Base-by-base conservation (phyloP, 2,888 invertebrate genomes). In the Adelphocoris suturalis region DNA sequence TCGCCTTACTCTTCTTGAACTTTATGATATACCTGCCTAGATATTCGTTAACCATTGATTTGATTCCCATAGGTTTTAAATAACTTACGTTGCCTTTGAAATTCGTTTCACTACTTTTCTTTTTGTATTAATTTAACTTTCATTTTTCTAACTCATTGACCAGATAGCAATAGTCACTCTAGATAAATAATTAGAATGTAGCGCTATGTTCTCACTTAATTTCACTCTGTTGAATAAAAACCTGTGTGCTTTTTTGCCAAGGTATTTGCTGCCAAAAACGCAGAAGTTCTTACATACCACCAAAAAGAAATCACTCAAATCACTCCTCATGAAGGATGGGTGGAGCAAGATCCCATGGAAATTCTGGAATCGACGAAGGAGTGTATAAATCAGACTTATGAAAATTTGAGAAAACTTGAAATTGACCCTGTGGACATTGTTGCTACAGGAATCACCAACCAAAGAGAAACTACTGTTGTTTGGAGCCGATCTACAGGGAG, bases 401-500 rank as follows among this genome's bases (percentile, higher is more conserved):
- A 93, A 68, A 93, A 93, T 91, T 92, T 94, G 88, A 92, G 92
- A 84, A 92, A 92, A 90, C 91, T 93, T 46, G 94, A 94, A 76
- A 94, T 94, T 87, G 93, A 94, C 91, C 93, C 94, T 9, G 92
- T 92, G 9, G 96, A 97, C 92, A 97, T 98, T 91, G 95, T 97
- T 92, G 96, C 97, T n/a, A 95, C 98, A 89, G 98, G 98, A 27
- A 95, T 99, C 47, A 97, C 98, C 89, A 99, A 99, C 94, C 99
- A 99, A 94, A 94, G 99, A 90, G 99, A 99, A 94, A 98, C 99
- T 0, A 98, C 98, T 12, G 95, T 99, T 89, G 97, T 98, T 0
- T 99, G 99, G 99, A 97, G 99, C 93, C 96, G 95, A 92, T 93
- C 94, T 0, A 98, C 99, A 0, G 99, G 96, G 90, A 94, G 97